phyloP scores from a whole-genome alignment of 2,888 invertebrate genomes.

The Dendrolimus pini region DNA sequence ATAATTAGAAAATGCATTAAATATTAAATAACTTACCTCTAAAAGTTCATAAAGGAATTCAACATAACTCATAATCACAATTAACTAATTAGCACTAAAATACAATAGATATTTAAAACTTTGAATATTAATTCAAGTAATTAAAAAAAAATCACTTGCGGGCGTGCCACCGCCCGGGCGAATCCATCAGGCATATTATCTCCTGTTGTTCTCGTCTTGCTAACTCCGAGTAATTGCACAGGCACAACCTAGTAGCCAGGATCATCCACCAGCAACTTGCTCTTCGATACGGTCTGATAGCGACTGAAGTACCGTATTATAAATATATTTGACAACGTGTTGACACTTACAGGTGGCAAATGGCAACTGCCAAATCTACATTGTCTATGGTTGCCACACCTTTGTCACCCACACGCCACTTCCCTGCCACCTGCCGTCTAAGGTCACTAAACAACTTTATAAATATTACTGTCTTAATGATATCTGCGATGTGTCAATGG shows the following conservation, averaged over 20 bases:
- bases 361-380: slow-evolving; percentile 44
- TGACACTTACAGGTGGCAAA: slow-evolving; percentile 36
- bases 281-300: too few relatives aligned
- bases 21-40: slow-evolving; percentile 38
- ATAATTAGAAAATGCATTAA: too few relatives aligned
- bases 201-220: too few relatives aligned
- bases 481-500: slow-evolving; percentile 1
- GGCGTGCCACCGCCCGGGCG: too few relatives aligned
- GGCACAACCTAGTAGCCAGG: too few relatives aligned
- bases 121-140: slow-evolving; percentile 9
- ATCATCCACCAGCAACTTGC: too few relatives aligned
- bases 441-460: slow-evolving; percentile 48
- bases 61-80: slow-evolving; percentile 50
- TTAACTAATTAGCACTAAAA: too few relatives aligned
- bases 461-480: slow-evolving; percentile 15
- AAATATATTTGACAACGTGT: slow-evolving; percentile 15
- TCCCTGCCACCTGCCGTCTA: slow-evolving; percentile 37
- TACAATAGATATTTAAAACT: slow-evolving; percentile 5
- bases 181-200: too few relatives aligned
- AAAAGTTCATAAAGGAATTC: slow-evolving; percentile 59
- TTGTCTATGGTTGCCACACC: slow-evolving; percentile 52
- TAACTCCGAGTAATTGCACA: too few relatives aligned
- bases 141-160: slow-evolving; percentile 12
- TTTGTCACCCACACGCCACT: slow-evolving; percentile 54
- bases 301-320: too few relatives aligned